A percentile compares a stretch with the other conserved stretches of the same genome.
Conservation (phyloP, 2,888 invertebrate genomes). For the Tetragonula carbonaria region DNA sequence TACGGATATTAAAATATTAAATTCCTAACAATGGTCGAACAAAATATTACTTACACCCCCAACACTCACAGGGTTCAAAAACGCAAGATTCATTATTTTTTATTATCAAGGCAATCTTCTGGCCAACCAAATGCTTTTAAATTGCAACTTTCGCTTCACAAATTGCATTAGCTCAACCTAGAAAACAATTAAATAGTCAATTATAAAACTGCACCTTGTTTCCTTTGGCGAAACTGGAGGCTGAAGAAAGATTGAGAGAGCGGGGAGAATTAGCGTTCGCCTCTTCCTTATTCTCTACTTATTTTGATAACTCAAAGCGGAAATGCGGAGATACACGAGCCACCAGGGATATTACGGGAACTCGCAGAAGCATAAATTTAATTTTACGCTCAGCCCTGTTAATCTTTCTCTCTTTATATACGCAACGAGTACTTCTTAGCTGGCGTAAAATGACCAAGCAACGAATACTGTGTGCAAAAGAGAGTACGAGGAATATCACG, state of each 20-base stretch:
- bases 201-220: neutral
- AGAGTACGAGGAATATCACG: neutral
- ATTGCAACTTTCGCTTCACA: neutral
- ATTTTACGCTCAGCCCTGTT: constrained; percentile 74
- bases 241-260: neutral
- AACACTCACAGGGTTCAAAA: neutral
- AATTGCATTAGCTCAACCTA: neutral
- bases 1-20: neutral
- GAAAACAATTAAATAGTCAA: neutral
- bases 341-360: constrained; percentile 72
- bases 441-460: neutral
- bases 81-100: neutral
- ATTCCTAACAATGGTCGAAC: neutral
- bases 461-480: neutral
- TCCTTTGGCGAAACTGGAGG: neutral
- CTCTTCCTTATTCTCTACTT: neutral
- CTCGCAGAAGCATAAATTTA: constrained; percentile 76
- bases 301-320: constrained; percentile 53
- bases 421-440: constrained; percentile 42
- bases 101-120: neutral
- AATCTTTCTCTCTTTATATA: constrained; percentile 71
- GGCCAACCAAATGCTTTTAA: neutral
- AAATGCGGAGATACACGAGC: constrained; percentile 53
- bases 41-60: neutral
- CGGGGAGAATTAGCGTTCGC: neutral